These are phyloP conservation scores for Pocillopora grandis DNA, from an alignment of 92 coral and sea anemone species.

Conservation along the genomic window DNA sequence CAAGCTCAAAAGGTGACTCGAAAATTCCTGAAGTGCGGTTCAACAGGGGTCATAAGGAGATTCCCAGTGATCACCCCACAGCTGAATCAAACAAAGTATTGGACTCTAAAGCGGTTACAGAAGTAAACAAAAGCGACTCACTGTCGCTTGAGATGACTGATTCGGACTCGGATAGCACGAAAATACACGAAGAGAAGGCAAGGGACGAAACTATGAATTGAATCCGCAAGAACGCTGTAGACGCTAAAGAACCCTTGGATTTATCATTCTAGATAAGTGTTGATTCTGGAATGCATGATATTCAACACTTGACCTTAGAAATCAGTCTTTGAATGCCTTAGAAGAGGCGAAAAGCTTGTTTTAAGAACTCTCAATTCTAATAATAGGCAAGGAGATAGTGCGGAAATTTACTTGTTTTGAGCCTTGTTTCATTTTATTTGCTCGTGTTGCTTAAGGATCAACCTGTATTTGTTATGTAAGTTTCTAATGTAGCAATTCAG, in stretches of 20 bases:
- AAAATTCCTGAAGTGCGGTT: neutral
- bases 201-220: neutral
- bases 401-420: no score
- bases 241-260: neutral
- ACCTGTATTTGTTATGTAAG: no score
- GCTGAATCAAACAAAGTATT: slow-evolving; percentile 7
- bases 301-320: no score
- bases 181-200: neutral
- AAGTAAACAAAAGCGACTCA: neutral
- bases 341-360: no score
- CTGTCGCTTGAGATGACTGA: neutral
- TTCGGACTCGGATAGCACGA: neutral
- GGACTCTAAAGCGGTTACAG: neutral
- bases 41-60: neutral
- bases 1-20: neutral
- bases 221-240: neutral
- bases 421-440: no score
- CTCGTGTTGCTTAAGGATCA: no score
- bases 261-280: neutral
- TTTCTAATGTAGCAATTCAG: no score
- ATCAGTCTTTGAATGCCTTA: no score
- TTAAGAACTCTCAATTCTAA: no score
- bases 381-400: no score
- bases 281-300: no score
- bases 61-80: neutral